Conservation (phyloP, 2,888 invertebrate genomes). For the Netelia melanura region DNA sequence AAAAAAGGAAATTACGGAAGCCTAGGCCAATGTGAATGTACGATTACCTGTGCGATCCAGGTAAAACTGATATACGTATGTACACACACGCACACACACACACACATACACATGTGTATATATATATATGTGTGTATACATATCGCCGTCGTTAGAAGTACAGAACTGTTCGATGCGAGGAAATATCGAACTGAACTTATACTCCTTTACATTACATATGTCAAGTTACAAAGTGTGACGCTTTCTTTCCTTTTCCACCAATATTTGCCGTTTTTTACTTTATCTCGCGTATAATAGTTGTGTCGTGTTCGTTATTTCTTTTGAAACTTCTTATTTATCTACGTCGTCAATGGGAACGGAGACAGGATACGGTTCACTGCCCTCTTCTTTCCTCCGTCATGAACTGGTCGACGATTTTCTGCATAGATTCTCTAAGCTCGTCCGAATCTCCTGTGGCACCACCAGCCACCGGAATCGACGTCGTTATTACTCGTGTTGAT, state of each 20-base stretch:
- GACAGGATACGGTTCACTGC: slow-evolving; percentile 76
- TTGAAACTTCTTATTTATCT: slow-evolving; percentile 59
- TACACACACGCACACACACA: slow-evolving; percentile 16
- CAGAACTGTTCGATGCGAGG: slow-evolving; percentile 70
- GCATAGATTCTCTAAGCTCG: slow-evolving; percentile 86
- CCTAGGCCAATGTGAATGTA: slow-evolving; percentile 71
- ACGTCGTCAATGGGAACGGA: slow-evolving; percentile 53
- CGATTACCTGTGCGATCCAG: slow-evolving; percentile 55
- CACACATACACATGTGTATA: slow-evolving; percentile 13
- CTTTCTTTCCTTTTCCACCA: slow-evolving; percentile 49
- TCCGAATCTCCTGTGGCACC: slow-evolving; percentile 77
- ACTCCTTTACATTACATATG: slow-evolving; percentile 45
- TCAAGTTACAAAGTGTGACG: slow-evolving; percentile 55
- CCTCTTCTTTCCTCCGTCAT: slow-evolving; percentile 86
- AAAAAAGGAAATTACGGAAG: slow-evolving; percentile 55
- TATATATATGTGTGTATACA: background rate
- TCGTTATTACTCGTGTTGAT: slow-evolving; percentile 85
- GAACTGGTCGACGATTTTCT: slow-evolving; percentile 86
- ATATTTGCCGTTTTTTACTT: slow-evolving; percentile 66
- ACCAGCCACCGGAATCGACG: slow-evolving; percentile 77
- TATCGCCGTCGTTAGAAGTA: slow-evolving; percentile 62
- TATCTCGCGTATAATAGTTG: slow-evolving; percentile 55
- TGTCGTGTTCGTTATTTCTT: slow-evolving; percentile 42
- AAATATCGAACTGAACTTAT: slow-evolving; percentile 68
- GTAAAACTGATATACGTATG: slow-evolving; percentile 46